phyloP scores from a whole-genome alignment of 2,113 vertebrate species.

The Gambusia holbrooki region DNA sequence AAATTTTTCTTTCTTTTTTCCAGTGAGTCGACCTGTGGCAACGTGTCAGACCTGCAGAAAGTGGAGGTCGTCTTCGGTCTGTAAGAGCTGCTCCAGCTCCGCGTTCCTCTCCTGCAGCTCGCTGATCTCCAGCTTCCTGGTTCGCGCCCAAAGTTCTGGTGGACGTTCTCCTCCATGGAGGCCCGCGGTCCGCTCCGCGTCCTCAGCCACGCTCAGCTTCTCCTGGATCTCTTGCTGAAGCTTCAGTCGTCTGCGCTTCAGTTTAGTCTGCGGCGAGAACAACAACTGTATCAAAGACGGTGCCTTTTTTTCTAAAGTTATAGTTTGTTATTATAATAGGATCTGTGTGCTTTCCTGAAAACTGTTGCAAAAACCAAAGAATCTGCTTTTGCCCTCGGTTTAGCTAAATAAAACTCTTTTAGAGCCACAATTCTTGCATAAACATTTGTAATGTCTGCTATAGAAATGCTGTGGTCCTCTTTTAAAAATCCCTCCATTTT shows the following conservation, averaged over 20 bases:
- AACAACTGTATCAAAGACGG: neutral
- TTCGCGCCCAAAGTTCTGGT: neutral
- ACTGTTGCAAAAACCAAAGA: too few species aligned
- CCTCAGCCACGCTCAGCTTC: slow-evolving; percentile 52
- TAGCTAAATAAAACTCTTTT: too few species aligned
- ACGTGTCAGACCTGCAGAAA: slow-evolving; percentile 46
- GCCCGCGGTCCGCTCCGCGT: slow-evolving; percentile 12
- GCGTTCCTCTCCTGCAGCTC: slow-evolving; percentile 31
- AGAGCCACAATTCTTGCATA: too few species aligned
- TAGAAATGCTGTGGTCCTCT: too few species aligned
- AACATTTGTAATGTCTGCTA: too few species aligned
- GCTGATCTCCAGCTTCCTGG: slow-evolving; percentile 30
- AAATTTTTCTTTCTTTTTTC: too few species aligned
- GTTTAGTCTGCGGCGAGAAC: slow-evolving; percentile 44
- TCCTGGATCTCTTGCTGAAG: slow-evolving; percentile 70
- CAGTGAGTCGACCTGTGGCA: neutral
- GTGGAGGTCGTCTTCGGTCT: slow-evolving; percentile 41
- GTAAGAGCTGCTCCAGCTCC: slow-evolving; percentile 35
- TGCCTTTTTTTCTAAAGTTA: too few species aligned
- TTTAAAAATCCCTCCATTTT: too few species aligned
- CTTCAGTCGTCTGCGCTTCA: slow-evolving; percentile 55
- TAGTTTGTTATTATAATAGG: too few species aligned
- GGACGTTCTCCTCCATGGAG: neutral
- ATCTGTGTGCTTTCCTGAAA: too few species aligned
- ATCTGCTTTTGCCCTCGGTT: too few species aligned